Base-by-base conservation (phyloP, 2,888 invertebrate species). In the Callyntrura guangdongensis region DNA sequence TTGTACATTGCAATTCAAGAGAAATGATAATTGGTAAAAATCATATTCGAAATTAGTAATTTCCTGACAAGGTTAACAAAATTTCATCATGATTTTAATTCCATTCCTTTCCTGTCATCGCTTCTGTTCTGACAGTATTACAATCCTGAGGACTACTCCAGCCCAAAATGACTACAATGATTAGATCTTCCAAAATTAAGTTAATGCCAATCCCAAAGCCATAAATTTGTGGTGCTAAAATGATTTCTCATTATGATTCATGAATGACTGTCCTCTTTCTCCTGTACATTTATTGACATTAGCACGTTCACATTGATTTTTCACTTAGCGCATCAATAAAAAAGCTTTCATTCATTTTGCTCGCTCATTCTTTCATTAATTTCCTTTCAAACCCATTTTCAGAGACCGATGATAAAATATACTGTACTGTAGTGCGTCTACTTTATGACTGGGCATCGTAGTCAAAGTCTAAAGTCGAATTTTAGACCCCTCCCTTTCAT, bases 261-360 rank as follows among this genome's bases (percentile, higher is more conserved):
- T 36, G 53, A 53, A 36, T 36, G 53, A 53, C 12, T 36, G 3
- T 36, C 6, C 36, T 6, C 36, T 36, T 36, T 36, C 3, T 53
- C n/a, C 53, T 2, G 53, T n/a, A 64, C 22, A 22, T 64, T 64
- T 22, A 64, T 64, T 64, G 64, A 64, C 64, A 64, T 22, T 64
- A 64, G 8, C 64, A 4, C 64, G 22, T 64, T 8, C 20, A 64
- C 20, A 64, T 64, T 64, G 64, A 64, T 64, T 64, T 64, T 64
- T 25, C 22, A 25, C 64, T 64, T 25, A 8, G 12, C 22, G 22
- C 11, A 11, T 6, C 64, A 64, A 64, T 64, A 22, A 64, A 64
- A 64, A 64, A 22, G 8, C 64, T 64, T 64, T 64, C 22, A 64
- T 36, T 36, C 9, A 64, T 8, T 4, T 20, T 25, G 14, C 22